Conservation (phyloP, 2,888 invertebrate species). For the Cephus nigrinus region DNA sequence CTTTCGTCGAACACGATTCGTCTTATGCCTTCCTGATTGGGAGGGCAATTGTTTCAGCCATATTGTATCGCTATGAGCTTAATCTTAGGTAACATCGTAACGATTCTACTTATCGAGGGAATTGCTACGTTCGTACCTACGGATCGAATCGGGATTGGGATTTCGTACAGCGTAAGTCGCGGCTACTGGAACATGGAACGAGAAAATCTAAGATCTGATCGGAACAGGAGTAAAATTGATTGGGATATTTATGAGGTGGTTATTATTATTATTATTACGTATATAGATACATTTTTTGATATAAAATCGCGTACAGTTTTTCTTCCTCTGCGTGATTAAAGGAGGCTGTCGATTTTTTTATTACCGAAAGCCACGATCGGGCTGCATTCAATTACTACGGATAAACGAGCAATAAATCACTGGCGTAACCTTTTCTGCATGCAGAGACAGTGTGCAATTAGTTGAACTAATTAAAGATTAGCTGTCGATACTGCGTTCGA, state of each 20-base stretch:
- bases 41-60: slow-evolving; percentile 40
- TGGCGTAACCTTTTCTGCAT: slow-evolving; percentile 54
- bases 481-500: slow-evolving; percentile 55
- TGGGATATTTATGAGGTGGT: background rate
- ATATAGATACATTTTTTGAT: background rate
- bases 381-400: slow-evolving; percentile 56
- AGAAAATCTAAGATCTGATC: background rate
- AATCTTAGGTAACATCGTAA: background rate
- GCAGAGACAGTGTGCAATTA: slow-evolving; percentile 51
- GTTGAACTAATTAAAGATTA: slow-evolving; percentile 59
- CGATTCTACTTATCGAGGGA: background rate
- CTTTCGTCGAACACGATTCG: slow-evolving; percentile 18
- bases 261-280: background rate
- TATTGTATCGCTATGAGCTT: slow-evolving; percentile 7
- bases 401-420: slow-evolving; percentile 51
- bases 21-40: slow-evolving; percentile 19
- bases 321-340: background rate
- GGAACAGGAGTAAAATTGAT: background rate
- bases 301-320: background rate
- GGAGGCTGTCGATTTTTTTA: background rate
- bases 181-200: background rate
- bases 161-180: background rate
- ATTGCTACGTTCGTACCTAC: background rate
- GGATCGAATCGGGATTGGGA: background rate
- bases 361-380: slow-evolving; percentile 19